A percentile compares a stretch with the other conserved stretches of the same genome.
Conservation (phyloP, 1,140 invertebrate species). For the Hylaeus anthracinus region DNA sequence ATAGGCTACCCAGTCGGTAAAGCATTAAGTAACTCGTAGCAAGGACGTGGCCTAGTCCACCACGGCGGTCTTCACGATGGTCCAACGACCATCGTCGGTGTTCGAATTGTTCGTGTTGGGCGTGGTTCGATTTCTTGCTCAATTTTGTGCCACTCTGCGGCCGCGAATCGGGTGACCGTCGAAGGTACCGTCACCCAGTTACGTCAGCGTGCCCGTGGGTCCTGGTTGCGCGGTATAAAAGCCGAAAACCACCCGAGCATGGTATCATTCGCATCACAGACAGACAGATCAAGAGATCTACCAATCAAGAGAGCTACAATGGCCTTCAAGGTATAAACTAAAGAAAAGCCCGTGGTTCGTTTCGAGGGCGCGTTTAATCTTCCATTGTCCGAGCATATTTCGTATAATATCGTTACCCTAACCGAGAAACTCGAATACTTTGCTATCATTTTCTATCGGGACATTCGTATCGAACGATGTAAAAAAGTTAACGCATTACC, state of each 20-base stretch:
- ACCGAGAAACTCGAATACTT: neutral
- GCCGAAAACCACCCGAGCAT: slow-evolving; percentile 58
- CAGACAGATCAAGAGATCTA: slow-evolving; percentile 58
- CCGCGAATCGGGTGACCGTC: slow-evolving; percentile 61
- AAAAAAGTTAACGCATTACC: too few relatives aligned
- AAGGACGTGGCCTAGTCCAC: slow-evolving; percentile 64
- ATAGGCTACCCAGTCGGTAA: too few relatives aligned
- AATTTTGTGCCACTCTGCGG: slow-evolving; percentile 55
- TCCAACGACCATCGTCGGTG: slow-evolving; percentile 26
- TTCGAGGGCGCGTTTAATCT: neutral
- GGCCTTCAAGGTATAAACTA: slow-evolving; percentile 64
- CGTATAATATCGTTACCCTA: too few relatives aligned
- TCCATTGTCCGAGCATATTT: too few relatives aligned
- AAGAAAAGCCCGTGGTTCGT: neutral
- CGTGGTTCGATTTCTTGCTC: slow-evolving; percentile 66
- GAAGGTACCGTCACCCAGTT: slow-evolving; percentile 63
- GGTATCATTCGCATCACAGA: slow-evolving; percentile 64
- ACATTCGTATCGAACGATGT: neutral
- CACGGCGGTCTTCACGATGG: slow-evolving; percentile 20
- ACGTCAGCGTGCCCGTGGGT: slow-evolving; percentile 55
- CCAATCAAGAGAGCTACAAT: slow-evolving; percentile 54
- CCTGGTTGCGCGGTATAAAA: slow-evolving; percentile 56
- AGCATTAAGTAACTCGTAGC: slow-evolving; percentile 52
- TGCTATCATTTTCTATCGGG: neutral
- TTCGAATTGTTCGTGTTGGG: slow-evolving; percentile 57